Conservation (phyloP, 2,888 invertebrate species). For the Timandra comae region DNA sequence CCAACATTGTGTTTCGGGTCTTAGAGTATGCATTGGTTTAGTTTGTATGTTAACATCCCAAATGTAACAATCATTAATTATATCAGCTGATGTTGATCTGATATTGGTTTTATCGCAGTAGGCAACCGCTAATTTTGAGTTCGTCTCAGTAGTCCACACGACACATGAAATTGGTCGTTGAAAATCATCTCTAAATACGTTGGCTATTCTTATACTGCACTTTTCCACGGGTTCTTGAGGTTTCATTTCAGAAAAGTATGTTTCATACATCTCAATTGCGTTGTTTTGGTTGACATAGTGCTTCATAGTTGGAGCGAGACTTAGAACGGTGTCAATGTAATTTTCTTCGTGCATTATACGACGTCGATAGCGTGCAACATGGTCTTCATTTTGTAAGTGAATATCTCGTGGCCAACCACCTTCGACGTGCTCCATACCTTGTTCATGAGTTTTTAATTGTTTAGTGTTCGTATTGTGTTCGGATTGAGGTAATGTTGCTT, state of each 20-base stretch:
- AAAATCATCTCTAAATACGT: slow-evolving; percentile 80
- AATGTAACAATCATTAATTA: slow-evolving; percentile 75
- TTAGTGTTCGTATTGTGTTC: slow-evolving; percentile 78
- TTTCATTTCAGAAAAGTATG: slow-evolving; percentile 80
- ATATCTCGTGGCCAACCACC: slow-evolving; percentile 92
- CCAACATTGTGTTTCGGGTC: slow-evolving; percentile 51
- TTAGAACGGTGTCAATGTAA: slow-evolving; percentile 80
- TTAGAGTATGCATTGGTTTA: slow-evolving; percentile 41
- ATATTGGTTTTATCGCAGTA: slow-evolving; percentile 63
- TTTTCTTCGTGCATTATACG: slow-evolving; percentile 87
- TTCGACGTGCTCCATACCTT: slow-evolving; percentile 84
- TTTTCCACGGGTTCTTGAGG: slow-evolving; percentile 71
- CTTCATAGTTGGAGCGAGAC: slow-evolving; percentile 75
- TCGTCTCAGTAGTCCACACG: slow-evolving; percentile 83
- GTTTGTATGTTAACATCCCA: slow-evolving; percentile 79
- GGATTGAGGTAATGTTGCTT: slow-evolving; percentile 62
- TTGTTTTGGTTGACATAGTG: slow-evolving; percentile 86
- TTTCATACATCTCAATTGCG: slow-evolving; percentile 86
- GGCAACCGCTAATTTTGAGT: slow-evolving; percentile 79
- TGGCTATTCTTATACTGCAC: slow-evolving; percentile 77
- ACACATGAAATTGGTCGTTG: slow-evolving; percentile 75
- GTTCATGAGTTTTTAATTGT: slow-evolving; percentile 73
- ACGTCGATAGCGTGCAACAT: slow-evolving; percentile 83
- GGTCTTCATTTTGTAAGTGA: slow-evolving; percentile 80
- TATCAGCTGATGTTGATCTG: slow-evolving; percentile 20